A percentile compares a stretch with the other conserved stretches of the same genome.
Evolutionary conservation across 2,888 invertebrate genomes (phyloP).

Genomic region (Eretmocerus hayati): DNA sequence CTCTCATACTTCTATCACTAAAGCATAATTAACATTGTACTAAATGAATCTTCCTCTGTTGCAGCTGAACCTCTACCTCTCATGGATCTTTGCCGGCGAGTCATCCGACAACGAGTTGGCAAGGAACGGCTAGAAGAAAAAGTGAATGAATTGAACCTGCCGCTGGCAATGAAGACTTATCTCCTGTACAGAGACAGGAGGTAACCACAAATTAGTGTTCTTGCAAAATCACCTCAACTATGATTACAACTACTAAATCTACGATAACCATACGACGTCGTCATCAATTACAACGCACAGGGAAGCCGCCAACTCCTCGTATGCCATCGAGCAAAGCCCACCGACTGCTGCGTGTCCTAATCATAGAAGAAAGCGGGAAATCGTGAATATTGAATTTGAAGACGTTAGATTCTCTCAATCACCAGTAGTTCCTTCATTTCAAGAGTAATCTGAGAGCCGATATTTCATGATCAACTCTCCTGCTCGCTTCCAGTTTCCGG

Average conservation of each 20-base stretch:
- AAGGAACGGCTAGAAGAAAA: slow-evolving; percentile 81
- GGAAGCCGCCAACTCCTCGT: slow-evolving; percentile 39
- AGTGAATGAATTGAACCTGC: slow-evolving; percentile 80
- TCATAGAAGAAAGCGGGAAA: slow-evolving; percentile 17
- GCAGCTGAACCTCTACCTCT: slow-evolving; percentile 95
- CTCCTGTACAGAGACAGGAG: slow-evolving; percentile 79
- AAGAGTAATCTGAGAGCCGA: no score
- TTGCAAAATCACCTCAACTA: slow-evolving; percentile 28
- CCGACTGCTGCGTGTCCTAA: slow-evolving; percentile 34
- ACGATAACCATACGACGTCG: slow-evolving; percentile 32
- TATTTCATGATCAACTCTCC: no score
- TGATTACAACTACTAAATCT: slow-evolving; percentile 29
- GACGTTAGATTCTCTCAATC: slow-evolving; percentile 12
- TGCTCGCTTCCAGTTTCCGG: no score
- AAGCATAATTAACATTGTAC: no score
- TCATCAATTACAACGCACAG: slow-evolving; percentile 37
- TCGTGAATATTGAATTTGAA: slow-evolving; percentile 14
- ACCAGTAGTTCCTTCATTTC: no score
- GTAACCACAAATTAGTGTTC: slow-evolving; percentile 49
- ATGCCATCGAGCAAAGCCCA: slow-evolving; percentile 42
- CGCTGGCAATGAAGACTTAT: slow-evolving; percentile 88
- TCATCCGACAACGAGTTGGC: slow-evolving; percentile 91
- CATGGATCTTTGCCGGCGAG: slow-evolving; percentile 95
- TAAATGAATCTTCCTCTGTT: slow-evolving; percentile 33
- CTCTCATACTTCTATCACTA: no score